Evolutionary conservation across 2,888 invertebrate genomes (phyloP).

Genomic region (Lampropteryx suffumata): DNA sequence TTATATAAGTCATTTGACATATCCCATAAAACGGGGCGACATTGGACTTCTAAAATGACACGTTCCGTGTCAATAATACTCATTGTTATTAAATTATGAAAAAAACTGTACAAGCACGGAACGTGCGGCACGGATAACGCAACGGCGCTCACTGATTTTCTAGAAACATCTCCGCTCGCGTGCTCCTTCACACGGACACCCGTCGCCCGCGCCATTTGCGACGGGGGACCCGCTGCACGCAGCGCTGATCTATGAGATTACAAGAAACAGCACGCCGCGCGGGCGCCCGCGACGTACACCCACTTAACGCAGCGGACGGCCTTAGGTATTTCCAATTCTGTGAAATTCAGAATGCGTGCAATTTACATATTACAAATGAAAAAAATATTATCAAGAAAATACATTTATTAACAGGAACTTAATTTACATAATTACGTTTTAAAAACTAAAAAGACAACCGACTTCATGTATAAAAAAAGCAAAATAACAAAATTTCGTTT

Average conservation of each 20-base stretch:
- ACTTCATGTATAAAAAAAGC: no score
- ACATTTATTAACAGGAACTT: no score
- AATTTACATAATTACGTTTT: no score
- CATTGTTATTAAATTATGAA: no score
- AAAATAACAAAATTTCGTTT: no score
- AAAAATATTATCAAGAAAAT: no score
- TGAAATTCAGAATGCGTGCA: no score
- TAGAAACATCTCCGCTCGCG: conserved; percentile 1
- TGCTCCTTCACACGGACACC: neutral
- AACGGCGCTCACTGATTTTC: conserved; percentile 8
- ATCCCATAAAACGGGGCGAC: conserved; percentile 18
- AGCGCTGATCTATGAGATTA: conserved; percentile 4
- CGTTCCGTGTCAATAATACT: conserved; percentile 17
- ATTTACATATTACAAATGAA: no score
- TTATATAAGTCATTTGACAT: no score
- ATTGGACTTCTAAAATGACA: conserved; percentile 22
- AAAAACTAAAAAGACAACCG: no score
- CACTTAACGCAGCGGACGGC: conserved; percentile 7
- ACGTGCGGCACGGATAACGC: conserved; percentile 8
- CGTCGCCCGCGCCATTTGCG: conserved; percentile 3
- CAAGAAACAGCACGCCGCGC: conserved; percentile 6
- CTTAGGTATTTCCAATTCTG: neutral
- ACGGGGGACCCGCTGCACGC: conserved; percentile 1
- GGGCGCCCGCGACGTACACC: conserved; percentile 5
- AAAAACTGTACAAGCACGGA: conserved; percentile 5